Base-by-base conservation (phyloP, 2,888 invertebrate species). In the Agrochola lota region DNA sequence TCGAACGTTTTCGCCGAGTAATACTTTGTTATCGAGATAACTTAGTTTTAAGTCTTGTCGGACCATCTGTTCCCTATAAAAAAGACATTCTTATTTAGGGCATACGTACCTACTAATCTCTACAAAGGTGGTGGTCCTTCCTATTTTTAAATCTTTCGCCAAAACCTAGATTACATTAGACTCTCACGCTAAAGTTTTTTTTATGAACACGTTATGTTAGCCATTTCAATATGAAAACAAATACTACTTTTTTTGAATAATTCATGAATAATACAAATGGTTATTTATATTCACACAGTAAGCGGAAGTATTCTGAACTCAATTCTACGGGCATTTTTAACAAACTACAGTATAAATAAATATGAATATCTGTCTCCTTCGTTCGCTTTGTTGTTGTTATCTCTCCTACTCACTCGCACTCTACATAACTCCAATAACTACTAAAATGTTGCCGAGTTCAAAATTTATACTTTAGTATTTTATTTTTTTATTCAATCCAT, bases 361-460 rank as follows among this genome's bases (percentile, higher is more conserved):
- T 73, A 72, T 59, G 30, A 59, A 74, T 52, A 73, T 66, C 73
- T 74, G 74, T 79, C 78, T 79, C 81, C 74, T 74, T 79, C 78
- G 46, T 79, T 81, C 74, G 59, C 77, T 75, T 80, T 74, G 81
- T 87, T 74, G 64, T 80, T 77, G 80, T 79, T 87, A 82, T 85
- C 76, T 59, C 60, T 70, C 78, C 40, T 69, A 72, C 75, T 86
- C 89, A 35, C 84, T 87, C 84, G 63, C 75, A 77, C 73, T 35
- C 52, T 17, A 59, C 59, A 7, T 59, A 64, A 49, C 59, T 63
- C 35, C 64, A 71, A 69, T 74, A 70, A 62, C 77, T 82, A 75
- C 78, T 62, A 82, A 62, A 84, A 74, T 88, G 89, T 88, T 85
- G 89, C 87, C 57, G 23, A 1, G 43, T 52, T 76, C 26, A 43